These are phyloP conservation scores for Sarcophaga carnaria DNA, from an alignment of 2,888 invertebrate species.

Conservation along the genomic window DNA sequence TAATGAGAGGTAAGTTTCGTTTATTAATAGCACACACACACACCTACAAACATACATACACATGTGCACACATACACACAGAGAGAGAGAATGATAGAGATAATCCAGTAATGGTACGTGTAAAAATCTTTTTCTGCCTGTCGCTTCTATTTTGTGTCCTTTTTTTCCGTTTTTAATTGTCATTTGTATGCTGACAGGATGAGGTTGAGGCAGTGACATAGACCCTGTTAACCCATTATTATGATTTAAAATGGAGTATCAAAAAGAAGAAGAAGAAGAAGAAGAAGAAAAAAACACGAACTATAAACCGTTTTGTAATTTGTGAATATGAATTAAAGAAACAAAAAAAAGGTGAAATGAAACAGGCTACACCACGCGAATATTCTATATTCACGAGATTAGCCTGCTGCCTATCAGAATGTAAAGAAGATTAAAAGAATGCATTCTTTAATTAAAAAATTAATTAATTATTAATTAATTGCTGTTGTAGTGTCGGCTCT, in stretches of 20 bases:
- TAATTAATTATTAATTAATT: no score
- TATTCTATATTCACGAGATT: constrained; percentile 37
- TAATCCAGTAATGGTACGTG: background rate
- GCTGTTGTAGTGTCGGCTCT: no score
- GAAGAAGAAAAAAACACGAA: background rate
- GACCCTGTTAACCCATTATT: constrained; percentile 60
- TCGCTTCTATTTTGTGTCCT: background rate
- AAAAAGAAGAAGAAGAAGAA: background rate
- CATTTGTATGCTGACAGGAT: constrained; percentile 5
- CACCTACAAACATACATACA: background rate
- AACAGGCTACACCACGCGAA: constrained; percentile 27
- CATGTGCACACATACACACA: background rate
- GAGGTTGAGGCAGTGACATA: constrained; percentile 32
- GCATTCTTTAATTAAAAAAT: background rate
- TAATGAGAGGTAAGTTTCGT: constrained; percentile 88
- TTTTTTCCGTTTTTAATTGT: constrained; percentile 27
- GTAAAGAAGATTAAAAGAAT: constrained; percentile 6
- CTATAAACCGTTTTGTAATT: constrained; percentile 52
- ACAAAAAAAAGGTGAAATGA: constrained; percentile 26
- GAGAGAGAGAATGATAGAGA: background rate
- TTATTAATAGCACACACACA: background rate
- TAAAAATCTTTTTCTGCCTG: constrained; percentile 9
- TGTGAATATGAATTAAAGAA: constrained; percentile 33
- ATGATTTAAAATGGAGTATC: background rate
- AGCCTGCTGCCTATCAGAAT: background rate